These are phyloP conservation scores for Protosalanx chinensis DNA, from an alignment of 2,797 vertebrate species.

Conservation along the genomic window DNA sequence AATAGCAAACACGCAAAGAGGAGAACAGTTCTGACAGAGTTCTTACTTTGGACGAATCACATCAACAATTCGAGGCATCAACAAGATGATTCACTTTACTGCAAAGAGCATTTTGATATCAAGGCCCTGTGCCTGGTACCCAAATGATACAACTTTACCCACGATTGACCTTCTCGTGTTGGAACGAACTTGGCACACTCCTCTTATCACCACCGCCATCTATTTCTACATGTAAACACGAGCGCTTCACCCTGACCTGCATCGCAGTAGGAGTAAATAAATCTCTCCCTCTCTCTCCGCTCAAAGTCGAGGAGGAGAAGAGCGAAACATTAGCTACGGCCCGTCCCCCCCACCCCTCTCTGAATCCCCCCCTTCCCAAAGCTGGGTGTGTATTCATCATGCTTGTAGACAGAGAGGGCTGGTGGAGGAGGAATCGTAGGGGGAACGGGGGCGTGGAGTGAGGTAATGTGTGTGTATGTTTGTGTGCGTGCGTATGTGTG, in stretches of 20 bases:
- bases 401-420: constrained; percentile 22
- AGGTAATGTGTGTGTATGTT: not conserved
- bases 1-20: not conserved
- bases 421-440: constrained; percentile 10
- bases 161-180: constrained; percentile 29
- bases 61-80: constrained; percentile 20
- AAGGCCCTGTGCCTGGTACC: constrained; percentile 38
- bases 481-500: not conserved
- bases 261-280: constrained; percentile 39
- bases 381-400: constrained; percentile 46
- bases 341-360: constrained; percentile 22
- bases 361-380: constrained; percentile 26
- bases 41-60: constrained; percentile 22
- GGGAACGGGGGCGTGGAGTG: constrained; percentile 4
- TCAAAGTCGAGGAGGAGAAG: constrained; percentile 10
- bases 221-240: constrained; percentile 22
- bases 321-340: constrained; percentile 28
- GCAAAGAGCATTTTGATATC: constrained; percentile 17
- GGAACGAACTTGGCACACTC: constrained; percentile 12
- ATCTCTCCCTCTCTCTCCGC: constrained; percentile 15
- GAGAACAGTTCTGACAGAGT: not conserved
- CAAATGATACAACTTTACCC: not conserved
- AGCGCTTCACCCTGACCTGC: constrained; percentile 35
- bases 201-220: constrained; percentile 32
- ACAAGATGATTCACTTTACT: constrained; percentile 23